phyloP scores from a whole-genome alignment of 2,797 vertebrate genomes.

The Lagorchestes hirsutus region DNA sequence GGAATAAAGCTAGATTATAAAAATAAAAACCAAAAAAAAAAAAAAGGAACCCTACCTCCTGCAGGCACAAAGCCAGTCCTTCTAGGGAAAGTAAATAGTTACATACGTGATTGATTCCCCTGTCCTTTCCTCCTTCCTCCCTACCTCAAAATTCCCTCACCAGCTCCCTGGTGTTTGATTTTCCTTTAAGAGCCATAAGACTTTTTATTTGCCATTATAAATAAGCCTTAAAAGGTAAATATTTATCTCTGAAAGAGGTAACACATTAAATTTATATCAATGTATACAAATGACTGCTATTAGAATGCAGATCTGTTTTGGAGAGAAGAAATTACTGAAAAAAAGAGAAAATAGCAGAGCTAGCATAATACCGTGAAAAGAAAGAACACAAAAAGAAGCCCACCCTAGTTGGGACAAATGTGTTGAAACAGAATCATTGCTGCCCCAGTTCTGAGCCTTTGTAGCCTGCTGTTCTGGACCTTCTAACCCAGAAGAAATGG shows the following conservation, averaged over 20 bases:
- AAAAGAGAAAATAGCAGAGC: not conserved
- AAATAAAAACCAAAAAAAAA: not conserved
- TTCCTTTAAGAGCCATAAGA: slow-evolving; percentile 30
- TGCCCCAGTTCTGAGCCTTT: not conserved
- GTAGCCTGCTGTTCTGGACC: not conserved
- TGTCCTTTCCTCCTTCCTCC: not conserved
- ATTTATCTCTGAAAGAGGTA: slow-evolving; percentile 4
- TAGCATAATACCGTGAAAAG: not conserved
- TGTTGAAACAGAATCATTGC: not conserved
- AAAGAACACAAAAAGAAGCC: not conserved
- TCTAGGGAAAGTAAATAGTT: not conserved
- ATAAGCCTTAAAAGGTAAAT: not conserved
- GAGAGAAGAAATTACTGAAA: not conserved
- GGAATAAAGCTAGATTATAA: not conserved
- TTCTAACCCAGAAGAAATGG: not conserved
- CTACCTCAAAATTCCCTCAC: not conserved
- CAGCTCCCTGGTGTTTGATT: not conserved
- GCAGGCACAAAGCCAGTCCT: not conserved
- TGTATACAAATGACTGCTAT: not conserved
- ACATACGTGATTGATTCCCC: not conserved
- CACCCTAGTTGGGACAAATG: not conserved
- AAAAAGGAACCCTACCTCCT: not conserved
- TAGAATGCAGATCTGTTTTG: not conserved
- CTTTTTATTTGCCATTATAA: not conserved
- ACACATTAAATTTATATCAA: not conserved